A percentile compares a stretch with the other conserved stretches of the same genome.
Evolutionary conservation across 2,797 vertebrate species (phyloP).

Genomic region (Pseudochirops cupreus): DNA sequence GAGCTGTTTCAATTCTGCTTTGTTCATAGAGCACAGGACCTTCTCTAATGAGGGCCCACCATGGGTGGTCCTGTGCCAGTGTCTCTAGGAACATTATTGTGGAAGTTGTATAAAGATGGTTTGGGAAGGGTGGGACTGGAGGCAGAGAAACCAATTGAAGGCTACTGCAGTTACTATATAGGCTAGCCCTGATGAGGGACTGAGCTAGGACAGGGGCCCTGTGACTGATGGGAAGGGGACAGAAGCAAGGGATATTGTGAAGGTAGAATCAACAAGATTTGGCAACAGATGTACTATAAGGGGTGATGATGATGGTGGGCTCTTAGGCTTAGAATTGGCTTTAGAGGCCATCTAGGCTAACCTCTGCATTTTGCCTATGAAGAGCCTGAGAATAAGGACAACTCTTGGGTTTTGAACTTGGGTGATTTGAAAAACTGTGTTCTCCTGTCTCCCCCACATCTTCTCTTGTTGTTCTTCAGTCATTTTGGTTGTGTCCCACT

Average conservation of each 20-base stretch:
- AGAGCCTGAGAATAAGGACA: neutral
- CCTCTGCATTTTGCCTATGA: neutral
- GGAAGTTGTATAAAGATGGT: neutral
- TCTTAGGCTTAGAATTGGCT: neutral
- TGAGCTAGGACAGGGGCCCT: neutral
- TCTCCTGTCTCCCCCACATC: neutral
- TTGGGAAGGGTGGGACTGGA: neutral
- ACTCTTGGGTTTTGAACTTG: neutral
- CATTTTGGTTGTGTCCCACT: neutral
- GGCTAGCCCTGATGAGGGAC: no score
- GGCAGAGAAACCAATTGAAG: neutral
- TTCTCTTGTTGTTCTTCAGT: neutral
- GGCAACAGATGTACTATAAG: neutral
- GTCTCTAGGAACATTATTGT: neutral
- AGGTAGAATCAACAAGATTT: neutral
- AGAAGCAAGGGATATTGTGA: neutral
- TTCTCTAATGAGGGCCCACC: no score
- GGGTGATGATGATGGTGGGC: neutral
- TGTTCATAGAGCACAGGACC: no score
- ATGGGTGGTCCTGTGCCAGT: no score
- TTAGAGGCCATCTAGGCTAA: neutral
- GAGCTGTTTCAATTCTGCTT: no score
- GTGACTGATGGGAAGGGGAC: neutral
- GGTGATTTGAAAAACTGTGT: neutral
- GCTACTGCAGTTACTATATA: neutral